Evolutionary conservation across 2,113 vertebrate species (phyloP).

Genomic region (Etia nguti): DNA sequence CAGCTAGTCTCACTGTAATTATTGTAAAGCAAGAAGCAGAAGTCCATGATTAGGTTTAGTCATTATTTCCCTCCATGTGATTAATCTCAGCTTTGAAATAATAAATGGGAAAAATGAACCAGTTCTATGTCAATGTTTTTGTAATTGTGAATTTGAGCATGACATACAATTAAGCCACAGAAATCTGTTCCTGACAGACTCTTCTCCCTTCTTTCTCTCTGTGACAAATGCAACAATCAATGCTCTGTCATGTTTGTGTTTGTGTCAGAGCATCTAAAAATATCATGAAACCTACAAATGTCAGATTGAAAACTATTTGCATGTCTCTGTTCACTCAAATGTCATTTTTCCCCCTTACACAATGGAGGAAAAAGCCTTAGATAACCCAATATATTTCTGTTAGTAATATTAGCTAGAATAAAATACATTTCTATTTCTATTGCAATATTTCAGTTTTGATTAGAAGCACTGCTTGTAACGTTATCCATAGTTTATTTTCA

Average conservation of each 20-base stretch:
- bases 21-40: constrained; percentile 70
- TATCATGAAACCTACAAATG: constrained; percentile 45
- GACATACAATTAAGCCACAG: constrained; percentile 48
- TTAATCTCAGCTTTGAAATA: constrained; percentile 71
- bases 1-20: constrained; percentile 69
- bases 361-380: neutral
- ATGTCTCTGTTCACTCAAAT: neutral
- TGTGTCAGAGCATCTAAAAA: constrained; percentile 56
- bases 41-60: constrained; percentile 74
- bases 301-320: constrained; percentile 26
- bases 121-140: constrained; percentile 52
- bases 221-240: constrained; percentile 52
- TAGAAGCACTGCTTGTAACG: neutral
- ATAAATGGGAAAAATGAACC: constrained; percentile 67
- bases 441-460: neutral
- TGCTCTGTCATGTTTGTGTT: constrained; percentile 43
- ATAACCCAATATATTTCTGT: neutral
- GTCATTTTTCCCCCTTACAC: neutral
- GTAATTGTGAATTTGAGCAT: constrained; percentile 65
- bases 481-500: neutral
- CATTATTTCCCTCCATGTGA: constrained; percentile 69
- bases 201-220: constrained; percentile 2
- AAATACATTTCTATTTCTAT: neutral
- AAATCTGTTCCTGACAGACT: constrained; percentile 49
- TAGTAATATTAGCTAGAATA: neutral